phyloP scores from a whole-genome alignment of 1,140 invertebrate species.

The Listronotus oregonensis region DNA sequence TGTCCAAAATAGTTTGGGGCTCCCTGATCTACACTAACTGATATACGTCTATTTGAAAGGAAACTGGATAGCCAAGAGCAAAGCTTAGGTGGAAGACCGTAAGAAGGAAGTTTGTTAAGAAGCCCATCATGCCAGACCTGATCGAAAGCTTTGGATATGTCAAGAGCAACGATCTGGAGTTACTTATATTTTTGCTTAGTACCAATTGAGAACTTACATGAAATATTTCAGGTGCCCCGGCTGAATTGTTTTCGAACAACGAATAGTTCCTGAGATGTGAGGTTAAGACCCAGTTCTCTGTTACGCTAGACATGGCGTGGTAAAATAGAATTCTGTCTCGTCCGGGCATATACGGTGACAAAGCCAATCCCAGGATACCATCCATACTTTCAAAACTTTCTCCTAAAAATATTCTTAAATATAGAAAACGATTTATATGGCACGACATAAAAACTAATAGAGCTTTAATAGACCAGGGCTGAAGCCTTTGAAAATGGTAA shows the following conservation, averaged over 20 bases:
- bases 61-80: too few relatives aligned
- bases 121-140: too few relatives aligned
- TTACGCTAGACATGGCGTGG: slow-evolving; percentile 72
- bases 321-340: slow-evolving; percentile 72
- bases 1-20: too few relatives aligned
- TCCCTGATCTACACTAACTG: too few relatives aligned
- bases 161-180: too few relatives aligned
- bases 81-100: too few relatives aligned
- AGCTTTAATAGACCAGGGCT: too few relatives aligned
- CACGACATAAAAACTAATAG: neutral
- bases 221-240: slow-evolving; percentile 56
- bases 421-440: neutral
- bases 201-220: slow-evolving; percentile 40
- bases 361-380: slow-evolving; percentile 70
- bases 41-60: too few relatives aligned
- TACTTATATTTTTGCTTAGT: too few relatives aligned
- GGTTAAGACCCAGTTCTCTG: slow-evolving; percentile 71
- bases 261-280: slow-evolving; percentile 65
- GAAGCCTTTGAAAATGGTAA: too few relatives aligned
- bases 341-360: slow-evolving; percentile 60
- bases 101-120: too few relatives aligned
- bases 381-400: slow-evolving; percentile 78
- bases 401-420: slow-evolving; percentile 53
- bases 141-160: too few relatives aligned
- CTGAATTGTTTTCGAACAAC: slow-evolving; percentile 56